These are phyloP conservation scores for Camponotus floridanus DNA, from an alignment of 1,140 invertebrate species.

Conservation along the genomic window DNA sequence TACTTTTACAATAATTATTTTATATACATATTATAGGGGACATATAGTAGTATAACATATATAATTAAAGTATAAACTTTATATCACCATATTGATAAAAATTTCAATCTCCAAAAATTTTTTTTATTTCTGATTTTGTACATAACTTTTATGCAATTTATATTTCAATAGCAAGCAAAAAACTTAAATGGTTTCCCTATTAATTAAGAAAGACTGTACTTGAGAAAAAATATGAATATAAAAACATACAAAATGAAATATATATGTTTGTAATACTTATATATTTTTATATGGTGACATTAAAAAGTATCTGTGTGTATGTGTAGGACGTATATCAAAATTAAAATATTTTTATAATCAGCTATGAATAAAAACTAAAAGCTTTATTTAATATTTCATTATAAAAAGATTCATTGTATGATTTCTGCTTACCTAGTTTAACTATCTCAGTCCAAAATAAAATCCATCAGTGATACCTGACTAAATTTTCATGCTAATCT, in stretches of 20 bases:
- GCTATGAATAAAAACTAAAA: constrained; percentile 74
- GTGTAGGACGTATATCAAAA: constrained; percentile 72
- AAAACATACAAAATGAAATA: constrained; percentile 60
- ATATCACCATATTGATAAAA: constrained; percentile 53
- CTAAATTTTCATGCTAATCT: constrained; percentile 63
- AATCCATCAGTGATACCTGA: constrained; percentile 57
- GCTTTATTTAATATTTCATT: constrained; percentile 69
- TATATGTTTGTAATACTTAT: constrained; percentile 67
- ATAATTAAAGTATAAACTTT: constrained; percentile 33
- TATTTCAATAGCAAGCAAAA: constrained; percentile 25
- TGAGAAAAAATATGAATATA: constrained; percentile 69
- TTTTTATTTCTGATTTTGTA: constrained; percentile 52
- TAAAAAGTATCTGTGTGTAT: constrained; percentile 60
- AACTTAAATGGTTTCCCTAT: constrained; percentile 15
- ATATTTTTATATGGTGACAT: constrained; percentile 66
- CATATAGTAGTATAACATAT: constrained; percentile 11
- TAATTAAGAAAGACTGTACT: constrained; percentile 52
- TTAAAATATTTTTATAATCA: constrained; percentile 72
- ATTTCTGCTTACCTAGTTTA: constrained; percentile 61
- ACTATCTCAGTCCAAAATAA: constrained; percentile 66
- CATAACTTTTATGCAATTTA: constrained; percentile 63
- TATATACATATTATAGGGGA: constrained; percentile 54
- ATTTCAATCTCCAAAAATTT: constrained; percentile 45
- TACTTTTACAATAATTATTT: constrained; percentile 40
- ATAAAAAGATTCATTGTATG: constrained; percentile 67